Conservation (phyloP, 1,140 invertebrate species). For the Doryteuthis pealeii region DNA sequence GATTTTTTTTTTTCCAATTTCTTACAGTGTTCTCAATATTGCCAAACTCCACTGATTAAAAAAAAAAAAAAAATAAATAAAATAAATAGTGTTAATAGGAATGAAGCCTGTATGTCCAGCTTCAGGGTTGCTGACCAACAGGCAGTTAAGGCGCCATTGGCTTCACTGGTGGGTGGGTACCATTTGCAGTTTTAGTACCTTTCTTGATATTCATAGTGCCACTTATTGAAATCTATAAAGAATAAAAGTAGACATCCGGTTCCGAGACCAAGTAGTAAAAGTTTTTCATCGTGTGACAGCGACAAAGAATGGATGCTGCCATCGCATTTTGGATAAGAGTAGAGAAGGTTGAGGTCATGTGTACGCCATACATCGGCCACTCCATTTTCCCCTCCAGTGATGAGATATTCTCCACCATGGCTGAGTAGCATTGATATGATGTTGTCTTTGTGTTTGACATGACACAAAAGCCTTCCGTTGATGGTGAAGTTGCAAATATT, state of each 20-base stretch:
- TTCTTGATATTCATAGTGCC: slow-evolving; percentile 88
- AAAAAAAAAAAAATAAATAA: too few species aligned
- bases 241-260: slow-evolving; percentile 97
- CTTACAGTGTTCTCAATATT: too few species aligned
- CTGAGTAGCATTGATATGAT: slow-evolving; percentile 92
- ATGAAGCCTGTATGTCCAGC: too few species aligned
- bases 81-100: too few species aligned
- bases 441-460: slow-evolving; percentile 80
- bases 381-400: slow-evolving; percentile 92
- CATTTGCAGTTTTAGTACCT: slow-evolving; percentile 35
- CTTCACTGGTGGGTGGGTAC: background rate
- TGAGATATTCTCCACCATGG: slow-evolving; percentile 95
- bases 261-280: slow-evolving; percentile 91
- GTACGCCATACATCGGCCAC: slow-evolving; percentile 98
- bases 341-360: slow-evolving; percentile 92
- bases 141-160: background rate
- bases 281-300: slow-evolving; percentile 96
- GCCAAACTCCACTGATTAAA: too few species aligned
- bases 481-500: slow-evolving; percentile 77
- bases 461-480: slow-evolving; percentile 54
- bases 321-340: slow-evolving; percentile 96
- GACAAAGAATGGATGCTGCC: slow-evolving; percentile 89
- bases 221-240: slow-evolving; percentile 99
- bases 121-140: too few species aligned
- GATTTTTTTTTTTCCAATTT: too few species aligned